Base-by-base conservation (phyloP, 2,888 invertebrate genomes). In the Coremacera marginata region DNA sequence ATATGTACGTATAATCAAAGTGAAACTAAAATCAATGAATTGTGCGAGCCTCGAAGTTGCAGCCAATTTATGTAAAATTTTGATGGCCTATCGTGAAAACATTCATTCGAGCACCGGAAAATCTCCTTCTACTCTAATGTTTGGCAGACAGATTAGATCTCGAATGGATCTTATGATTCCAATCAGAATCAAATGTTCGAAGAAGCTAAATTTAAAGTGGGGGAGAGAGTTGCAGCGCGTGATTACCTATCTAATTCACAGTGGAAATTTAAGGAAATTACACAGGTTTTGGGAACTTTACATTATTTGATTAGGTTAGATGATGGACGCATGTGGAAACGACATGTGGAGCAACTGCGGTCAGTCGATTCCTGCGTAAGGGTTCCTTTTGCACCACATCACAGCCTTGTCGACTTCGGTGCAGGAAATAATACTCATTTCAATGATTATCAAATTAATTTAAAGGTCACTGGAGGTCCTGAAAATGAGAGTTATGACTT, bases 141-240 rank as follows among this genome's bases (percentile, higher is more conserved):
- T 71, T 55, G 71, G 60, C 19, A 25, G 71, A 27, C 57, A 71
- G 34, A 37, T 37, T 37, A 37, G 37, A 37, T 37, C 37, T 37
- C 44, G 37, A 37, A 8, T 37, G 37, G 37, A 37, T 37, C 37
- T 37, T 37, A 37, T 37, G 37, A 37, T 37, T 7, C 37, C 37
- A 37, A 37, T 37, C 37, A 37, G 37, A 67, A 37, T 37, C 37
- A 37, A 37, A 8, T 37, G 37, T 37, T 11, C 14, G 37, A 37
- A 37, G 37, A 37, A 37, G 37, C 37, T 7, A 79, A 79, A 70
- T 79, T 75, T 75, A 31, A 73, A 60, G 71, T 72, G n/a, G 79
- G 77, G 34, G 71, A 22, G 22, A 63, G 73, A 1, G 65, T 19
- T 57, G 57, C 57, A n/a, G 57, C 57, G 1, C n/a, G 57, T 8